Evolutionary conservation across 2,113 vertebrate species (phyloP).

Genomic region (Probosciger aterrimus): DNA sequence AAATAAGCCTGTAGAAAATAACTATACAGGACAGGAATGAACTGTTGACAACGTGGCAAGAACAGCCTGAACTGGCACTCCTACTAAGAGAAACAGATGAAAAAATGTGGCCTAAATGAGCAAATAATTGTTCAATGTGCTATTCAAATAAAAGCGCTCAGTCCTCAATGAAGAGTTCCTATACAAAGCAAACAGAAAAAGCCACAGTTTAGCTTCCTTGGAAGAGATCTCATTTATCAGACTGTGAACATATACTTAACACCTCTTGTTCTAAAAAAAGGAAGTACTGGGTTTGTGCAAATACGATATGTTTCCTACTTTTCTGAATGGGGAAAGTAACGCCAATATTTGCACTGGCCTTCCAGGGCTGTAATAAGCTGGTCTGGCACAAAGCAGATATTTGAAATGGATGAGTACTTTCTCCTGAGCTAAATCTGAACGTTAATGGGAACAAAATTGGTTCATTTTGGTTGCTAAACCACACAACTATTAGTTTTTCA

Average conservation of each 20-base stretch:
- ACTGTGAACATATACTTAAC: not conserved
- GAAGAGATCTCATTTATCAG: not conserved
- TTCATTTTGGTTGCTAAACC: not conserved
- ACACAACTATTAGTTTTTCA: not conserved
- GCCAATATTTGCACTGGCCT: not conserved
- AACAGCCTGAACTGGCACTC: not conserved
- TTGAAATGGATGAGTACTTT: not conserved
- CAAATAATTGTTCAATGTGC: not conserved
- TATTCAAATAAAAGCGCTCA: constrained; percentile 14
- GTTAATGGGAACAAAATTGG: not conserved
- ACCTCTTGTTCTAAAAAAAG: not conserved
- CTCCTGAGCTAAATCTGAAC: not conserved
- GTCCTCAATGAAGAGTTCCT: constrained; percentile 6
- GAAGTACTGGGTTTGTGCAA: not conserved
- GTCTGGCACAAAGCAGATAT: not conserved
- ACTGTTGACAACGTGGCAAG: not conserved
- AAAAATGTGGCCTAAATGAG: not conserved
- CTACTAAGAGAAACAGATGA: not conserved
- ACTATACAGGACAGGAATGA: not conserved
- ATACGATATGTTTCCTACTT: not conserved
- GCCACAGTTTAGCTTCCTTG: not conserved
- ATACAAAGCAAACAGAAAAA: constrained; percentile 27
- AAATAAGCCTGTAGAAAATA: not conserved
- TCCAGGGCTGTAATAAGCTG: not conserved
- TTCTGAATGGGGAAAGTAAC: not conserved